Conservation (phyloP, 2,888 invertebrate species). For the Meghimatium bilineatum region DNA sequence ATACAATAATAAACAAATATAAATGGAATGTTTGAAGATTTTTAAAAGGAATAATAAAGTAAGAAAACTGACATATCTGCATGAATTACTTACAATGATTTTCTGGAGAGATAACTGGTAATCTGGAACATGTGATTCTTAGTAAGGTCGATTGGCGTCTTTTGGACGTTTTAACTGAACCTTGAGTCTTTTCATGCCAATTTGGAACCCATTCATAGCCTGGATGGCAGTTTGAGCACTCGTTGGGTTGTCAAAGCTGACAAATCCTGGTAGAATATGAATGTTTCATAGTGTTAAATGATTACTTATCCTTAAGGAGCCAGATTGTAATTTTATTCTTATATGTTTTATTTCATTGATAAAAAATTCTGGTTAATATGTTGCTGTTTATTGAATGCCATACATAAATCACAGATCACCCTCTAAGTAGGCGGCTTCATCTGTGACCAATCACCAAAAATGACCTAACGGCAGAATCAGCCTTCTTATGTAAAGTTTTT, state of each 20-base stretch:
- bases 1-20: no score
- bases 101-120: background rate
- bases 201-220: slow-evolving; percentile 99
- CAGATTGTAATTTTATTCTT: no score
- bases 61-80: background rate
- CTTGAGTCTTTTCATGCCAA: slow-evolving; percentile 99
- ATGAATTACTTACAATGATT: slow-evolving; percentile 2
- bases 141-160: slow-evolving; percentile 98
- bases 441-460: no score
- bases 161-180: slow-evolving; percentile 99
- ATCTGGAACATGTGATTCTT: slow-evolving; percentile 72
- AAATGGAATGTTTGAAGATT: background rate
- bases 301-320: no score
- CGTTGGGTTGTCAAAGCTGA: slow-evolving; percentile 98
- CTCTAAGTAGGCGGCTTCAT: no score
- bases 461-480: no score
- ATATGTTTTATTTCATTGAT: no score
- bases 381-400: no score
- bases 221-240: slow-evolving; percentile 99
- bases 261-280: slow-evolving; percentile 86
- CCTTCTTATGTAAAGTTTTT: no score
- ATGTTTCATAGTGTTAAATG: background rate
- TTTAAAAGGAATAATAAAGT: background rate
- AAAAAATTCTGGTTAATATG: no score
- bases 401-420: no score